phyloP scores from a whole-genome alignment of 2,797 vertebrate genomes.

The Karalla daura region DNA sequence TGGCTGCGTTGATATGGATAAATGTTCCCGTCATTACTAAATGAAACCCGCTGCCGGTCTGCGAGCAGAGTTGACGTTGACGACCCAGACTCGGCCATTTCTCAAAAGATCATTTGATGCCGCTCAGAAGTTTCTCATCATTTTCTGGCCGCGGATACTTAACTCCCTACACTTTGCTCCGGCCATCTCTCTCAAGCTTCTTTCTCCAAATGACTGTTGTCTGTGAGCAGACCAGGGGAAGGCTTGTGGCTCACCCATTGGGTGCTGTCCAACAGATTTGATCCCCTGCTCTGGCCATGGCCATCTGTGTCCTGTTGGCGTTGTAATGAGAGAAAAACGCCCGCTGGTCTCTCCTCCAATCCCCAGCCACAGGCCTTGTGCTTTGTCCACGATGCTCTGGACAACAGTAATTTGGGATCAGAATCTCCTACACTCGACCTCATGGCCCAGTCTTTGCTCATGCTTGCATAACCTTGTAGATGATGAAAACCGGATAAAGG shows the following conservation, averaged over 20 bases:
- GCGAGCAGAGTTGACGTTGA: slow-evolving; percentile 28
- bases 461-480: slow-evolving; percentile 64
- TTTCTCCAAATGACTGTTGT: slow-evolving; percentile 42
- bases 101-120: slow-evolving; percentile 41
- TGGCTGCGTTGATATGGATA: slow-evolving; percentile 56
- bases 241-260: slow-evolving; percentile 71
- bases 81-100: slow-evolving; percentile 16
- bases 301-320: slow-evolving; percentile 78
- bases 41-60: slow-evolving; percentile 34
- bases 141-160: slow-evolving; percentile 24
- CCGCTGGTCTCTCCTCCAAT: slow-evolving; percentile 66
- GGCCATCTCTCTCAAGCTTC: slow-evolving; percentile 37
- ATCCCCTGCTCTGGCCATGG: slow-evolving; percentile 65
- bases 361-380: slow-evolving; percentile 39
- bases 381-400: slow-evolving; percentile 46
- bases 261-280: slow-evolving; percentile 74
- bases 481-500: slow-evolving; percentile 67
- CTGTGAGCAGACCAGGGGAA: slow-evolving; percentile 54
- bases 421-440: slow-evolving; percentile 52
- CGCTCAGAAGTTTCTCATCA: slow-evolving; percentile 27
- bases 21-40: slow-evolving; percentile 50
- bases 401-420: slow-evolving; percentile 63
- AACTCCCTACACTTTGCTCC: slow-evolving; percentile 29
- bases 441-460: slow-evolving; percentile 23
- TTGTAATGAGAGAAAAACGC: slow-evolving; percentile 66